Base-by-base conservation (phyloP, 2,797 vertebrate species). In the Siniperca scherzeri region DNA sequence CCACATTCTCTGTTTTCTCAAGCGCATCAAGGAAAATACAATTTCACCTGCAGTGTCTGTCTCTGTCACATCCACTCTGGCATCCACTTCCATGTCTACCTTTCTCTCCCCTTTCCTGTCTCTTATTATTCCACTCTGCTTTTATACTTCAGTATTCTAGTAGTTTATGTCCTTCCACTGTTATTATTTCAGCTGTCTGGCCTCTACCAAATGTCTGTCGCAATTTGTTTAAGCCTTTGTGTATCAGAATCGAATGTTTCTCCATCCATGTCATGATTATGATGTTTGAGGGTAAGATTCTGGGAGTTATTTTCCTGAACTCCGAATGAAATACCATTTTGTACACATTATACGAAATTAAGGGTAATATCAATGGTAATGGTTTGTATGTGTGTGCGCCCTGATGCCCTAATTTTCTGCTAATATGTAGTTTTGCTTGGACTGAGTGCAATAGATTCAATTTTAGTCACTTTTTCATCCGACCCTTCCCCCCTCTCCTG, bases 1-100 rank as follows among this genome's bases (percentile, higher is more conserved):
- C 85, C 82, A 74, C 84, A 86, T 85, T 92, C 86, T 88, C 74
- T 80, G 92, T 90, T 92, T 92, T 88, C 85, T 91, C 86, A 82
- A 86, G 92, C 81, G 77, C 72, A 78, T 91, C 86, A 71, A 71
- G 82, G 87, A 92, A 93, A 93, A 87, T 90, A 85, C 83, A 87
- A 88, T 93, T 92, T 90, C 83, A 68, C 83, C 78, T 4, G 4
- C 64, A 9, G 81, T 84, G 81, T 92, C 84, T 78, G 82, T 82
- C 88, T 88, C 85, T 85, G 86, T 90, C 89, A 84, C 88, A 83
- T 91, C 75, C 82, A 74, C 66, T 81, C 82, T 60, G 1, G 0
- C 75, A 78, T 74, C 84, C 70, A 42, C 70, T 13, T 86, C 74
- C 66, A 21, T 17, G 77, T 84, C 84, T 65, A 70, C 67, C 62